phyloP scores from a whole-genome alignment of 2,113 vertebrate genomes.

The Tautogolabrus adspersus region DNA sequence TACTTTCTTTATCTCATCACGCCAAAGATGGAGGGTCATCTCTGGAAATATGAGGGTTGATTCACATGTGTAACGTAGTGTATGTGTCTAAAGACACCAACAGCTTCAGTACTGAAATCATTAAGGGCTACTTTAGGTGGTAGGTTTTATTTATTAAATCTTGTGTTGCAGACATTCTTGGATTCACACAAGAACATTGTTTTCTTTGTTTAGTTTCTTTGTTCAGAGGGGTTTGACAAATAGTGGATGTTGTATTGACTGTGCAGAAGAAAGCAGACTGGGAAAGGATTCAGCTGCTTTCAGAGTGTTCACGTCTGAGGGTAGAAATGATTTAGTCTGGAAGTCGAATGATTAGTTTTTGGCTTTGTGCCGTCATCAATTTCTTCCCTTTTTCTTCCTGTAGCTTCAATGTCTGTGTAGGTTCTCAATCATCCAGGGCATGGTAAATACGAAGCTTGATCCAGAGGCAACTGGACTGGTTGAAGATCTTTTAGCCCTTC shows the following conservation, averaged over 20 bases:
- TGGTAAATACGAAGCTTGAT: too few species aligned
- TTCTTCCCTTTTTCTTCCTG: constrained; percentile 28
- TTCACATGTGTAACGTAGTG: not conserved
- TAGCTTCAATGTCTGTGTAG: not conserved
- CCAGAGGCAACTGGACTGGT: too few species aligned
- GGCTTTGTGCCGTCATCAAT: constrained; percentile 27
- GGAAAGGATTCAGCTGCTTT: constrained; percentile 7
- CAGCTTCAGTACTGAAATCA: not conserved
- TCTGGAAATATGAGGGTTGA: not conserved
- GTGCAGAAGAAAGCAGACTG: constrained; percentile 18
- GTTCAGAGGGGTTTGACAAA: not conserved
- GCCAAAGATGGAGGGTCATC: constrained; percentile 18
- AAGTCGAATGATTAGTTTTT: constrained; percentile 18
- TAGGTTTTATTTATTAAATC: not conserved
- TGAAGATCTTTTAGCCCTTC: too few species aligned
- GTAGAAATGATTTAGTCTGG: constrained; percentile 40
- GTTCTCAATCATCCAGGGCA: too few species aligned
- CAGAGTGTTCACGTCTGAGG: constrained; percentile 15
- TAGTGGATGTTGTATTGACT: not conserved
- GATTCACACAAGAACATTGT: not conserved
- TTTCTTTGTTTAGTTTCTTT: not conserved
- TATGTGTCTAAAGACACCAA: not conserved
- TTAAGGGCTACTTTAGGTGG: not conserved
- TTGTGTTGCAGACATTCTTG: not conserved
- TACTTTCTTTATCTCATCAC: not conserved